Conservation (phyloP, 2,797 vertebrate genomes). For the Dallia pectoralis region DNA sequence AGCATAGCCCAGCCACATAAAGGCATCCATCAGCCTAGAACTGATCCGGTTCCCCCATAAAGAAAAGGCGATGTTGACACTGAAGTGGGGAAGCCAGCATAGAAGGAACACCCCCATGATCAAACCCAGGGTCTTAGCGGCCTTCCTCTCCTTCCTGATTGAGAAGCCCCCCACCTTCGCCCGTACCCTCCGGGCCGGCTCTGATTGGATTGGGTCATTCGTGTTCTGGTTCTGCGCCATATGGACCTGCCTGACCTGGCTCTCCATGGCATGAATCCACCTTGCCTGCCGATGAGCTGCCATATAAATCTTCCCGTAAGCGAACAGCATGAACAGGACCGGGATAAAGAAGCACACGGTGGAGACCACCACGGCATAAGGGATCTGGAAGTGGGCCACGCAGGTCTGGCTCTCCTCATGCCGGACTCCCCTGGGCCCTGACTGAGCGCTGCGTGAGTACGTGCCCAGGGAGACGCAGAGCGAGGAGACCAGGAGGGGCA, state of each 20-base stretch:
- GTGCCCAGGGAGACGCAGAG: slow-evolving; percentile 26
- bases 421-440: not conserved
- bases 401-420: slow-evolving; percentile 13
- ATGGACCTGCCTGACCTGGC: slow-evolving; percentile 27
- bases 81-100: slow-evolving; percentile 41
- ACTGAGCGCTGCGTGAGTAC: not conserved
- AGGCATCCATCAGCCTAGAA: slow-evolving; percentile 22
- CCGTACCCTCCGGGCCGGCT: slow-evolving; percentile 13
- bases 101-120: slow-evolving; percentile 40
- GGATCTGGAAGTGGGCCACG: slow-evolving; percentile 19
- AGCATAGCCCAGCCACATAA: slow-evolving; percentile 27
- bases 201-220: not conserved
- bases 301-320: slow-evolving; percentile 38
- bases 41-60: slow-evolving; percentile 28
- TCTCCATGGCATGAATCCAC: slow-evolving; percentile 39
- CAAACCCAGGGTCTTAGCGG: slow-evolving; percentile 37
- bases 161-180: slow-evolving; percentile 16
- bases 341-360: slow-evolving; percentile 35
- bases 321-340: slow-evolving; percentile 36
- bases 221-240: slow-evolving; percentile 5
- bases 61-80: slow-evolving; percentile 19
- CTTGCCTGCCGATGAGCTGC: slow-evolving; percentile 42
- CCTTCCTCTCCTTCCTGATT: slow-evolving; percentile 41
- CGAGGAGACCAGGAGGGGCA: slow-evolving; percentile 31
- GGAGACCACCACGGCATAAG: slow-evolving; percentile 25